Percentiles rank a stretch among this genome's conserved stretches.
These are phyloP conservation scores for Atrichornis clamosus DNA, from an alignment of 2,113 vertebrate genomes.

Conservation along the genomic window DNA sequence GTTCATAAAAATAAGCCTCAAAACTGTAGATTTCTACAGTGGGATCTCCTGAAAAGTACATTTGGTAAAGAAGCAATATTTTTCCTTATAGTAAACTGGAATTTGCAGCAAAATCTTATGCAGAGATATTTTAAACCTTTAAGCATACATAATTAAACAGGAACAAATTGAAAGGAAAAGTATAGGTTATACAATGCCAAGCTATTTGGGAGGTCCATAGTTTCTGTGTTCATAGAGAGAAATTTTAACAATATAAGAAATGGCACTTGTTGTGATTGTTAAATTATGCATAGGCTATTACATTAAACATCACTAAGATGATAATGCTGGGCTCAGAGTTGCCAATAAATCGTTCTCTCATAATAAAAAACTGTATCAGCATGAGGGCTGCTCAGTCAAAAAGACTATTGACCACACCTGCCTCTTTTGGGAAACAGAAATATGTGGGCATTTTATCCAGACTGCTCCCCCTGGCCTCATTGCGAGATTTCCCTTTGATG, in stretches of 20 bases:
- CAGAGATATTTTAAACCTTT: constrained; percentile 78
- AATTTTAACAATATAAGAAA: not conserved
- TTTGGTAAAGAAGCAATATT: not conserved
- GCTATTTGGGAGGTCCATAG: not conserved
- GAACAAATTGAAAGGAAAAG: constrained; percentile 2
- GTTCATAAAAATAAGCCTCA: not conserved
- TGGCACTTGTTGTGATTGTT: not conserved
- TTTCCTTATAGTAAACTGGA: constrained; percentile 68
- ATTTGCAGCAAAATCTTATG: constrained; percentile 65
- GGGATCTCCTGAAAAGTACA: not conserved
- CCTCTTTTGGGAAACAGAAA: not conserved
- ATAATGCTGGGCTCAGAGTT: not conserved
- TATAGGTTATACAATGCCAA: not conserved
- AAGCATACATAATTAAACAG: constrained; percentile 66
- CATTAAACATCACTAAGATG: not conserved
- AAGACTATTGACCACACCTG: not conserved
- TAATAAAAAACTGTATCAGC: not conserved
- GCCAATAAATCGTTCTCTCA: not conserved
- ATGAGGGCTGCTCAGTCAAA: not conserved
- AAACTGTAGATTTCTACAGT: not conserved
- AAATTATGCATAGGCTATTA: not conserved
- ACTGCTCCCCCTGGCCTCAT: not conserved
- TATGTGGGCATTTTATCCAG: not conserved
- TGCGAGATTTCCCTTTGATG: not conserved
- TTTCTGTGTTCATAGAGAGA: not conserved